Evolutionary conservation across 2,888 invertebrate genomes (phyloP), one percentile per base, ranked within the genome.

Genomic region (Cremastinae sp.): DNA sequence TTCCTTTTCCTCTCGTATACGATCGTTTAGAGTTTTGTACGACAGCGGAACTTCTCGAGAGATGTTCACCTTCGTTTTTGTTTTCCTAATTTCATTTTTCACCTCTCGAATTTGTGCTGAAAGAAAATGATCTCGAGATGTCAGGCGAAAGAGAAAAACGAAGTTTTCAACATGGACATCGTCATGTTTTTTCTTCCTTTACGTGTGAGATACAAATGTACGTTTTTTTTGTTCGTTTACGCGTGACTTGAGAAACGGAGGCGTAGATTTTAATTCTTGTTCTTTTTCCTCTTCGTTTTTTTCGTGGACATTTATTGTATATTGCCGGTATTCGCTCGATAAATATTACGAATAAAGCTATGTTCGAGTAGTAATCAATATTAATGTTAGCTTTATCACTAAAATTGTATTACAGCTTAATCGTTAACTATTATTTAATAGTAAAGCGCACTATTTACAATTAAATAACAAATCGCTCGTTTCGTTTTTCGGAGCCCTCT

Each of bases 391-490:
- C 80, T 74, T 81, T 85, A 87, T 78, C 79, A 81, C 83, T 87
- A 85, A 70, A 65, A 78, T 81, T 81, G 79, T 85, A 86, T 84
- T 76, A 76, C 76, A 76, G 74, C 69, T 78, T 78, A 78, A 66
- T 51, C 51, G 58, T 75, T 65, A 74, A 72, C 72, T 74, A 74
- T 74, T 47, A 51, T 74, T 79, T 75, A 78, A 79, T 80, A 68
- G 76, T 78, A 78, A 81, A 87, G 86, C 82, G 81, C 85, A 86
- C 86, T 89, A 88, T 88, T 87, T 88, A 89, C 89, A 89, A 87
- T 83, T 84, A 84, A 88, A 85, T 82, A 87, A 88, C 86, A 87
- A 87, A 73, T 73, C 75, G 77, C 78, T 79, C 71, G 74, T 74
- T 78, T 71, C 65, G 77, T 64, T 72, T 73, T 74, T 62, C 75